phyloP scores from a whole-genome alignment of 2,113 vertebrate genomes.

The Noctilio leporinus region DNA sequence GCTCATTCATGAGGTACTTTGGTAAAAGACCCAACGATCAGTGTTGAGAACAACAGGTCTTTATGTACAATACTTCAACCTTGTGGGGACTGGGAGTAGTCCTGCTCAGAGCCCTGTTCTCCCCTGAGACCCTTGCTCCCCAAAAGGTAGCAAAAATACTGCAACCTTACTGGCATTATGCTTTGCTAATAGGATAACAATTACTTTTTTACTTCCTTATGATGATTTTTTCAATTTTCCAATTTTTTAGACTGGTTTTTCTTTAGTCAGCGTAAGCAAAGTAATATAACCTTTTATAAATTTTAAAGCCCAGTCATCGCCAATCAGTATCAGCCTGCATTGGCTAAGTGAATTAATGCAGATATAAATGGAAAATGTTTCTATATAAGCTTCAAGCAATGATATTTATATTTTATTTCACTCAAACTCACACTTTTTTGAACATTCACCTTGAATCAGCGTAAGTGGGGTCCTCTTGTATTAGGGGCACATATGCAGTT shows the following conservation, averaged over 20 bases:
- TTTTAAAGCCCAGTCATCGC: not conserved
- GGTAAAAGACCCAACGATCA: no score
- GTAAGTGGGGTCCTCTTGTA: not conserved
- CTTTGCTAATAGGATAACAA: not conserved
- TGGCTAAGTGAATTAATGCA: not conserved
- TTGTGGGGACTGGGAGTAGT: no score
- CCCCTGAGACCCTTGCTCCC: no score
- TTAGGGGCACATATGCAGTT: not conserved
- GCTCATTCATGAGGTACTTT: no score
- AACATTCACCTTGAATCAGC: not conserved
- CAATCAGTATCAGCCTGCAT: not conserved
- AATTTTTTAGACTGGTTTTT: not conserved
- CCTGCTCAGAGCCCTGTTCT: no score
- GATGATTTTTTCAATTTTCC: not conserved
- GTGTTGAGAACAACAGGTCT: no score
- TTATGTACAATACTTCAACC: no score
- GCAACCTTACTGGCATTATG: not conserved
- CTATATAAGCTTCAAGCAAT: not conserved
- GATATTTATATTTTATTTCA: not conserved
- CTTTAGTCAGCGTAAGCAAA: not conserved
- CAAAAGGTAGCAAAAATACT: not conserved
- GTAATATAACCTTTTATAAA: not conserved
- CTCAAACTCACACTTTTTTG: not conserved
- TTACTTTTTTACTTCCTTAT: not conserved
- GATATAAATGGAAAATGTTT: not conserved